Evolutionary conservation across 2,113 vertebrate genomes (phyloP).

Genomic region (Rhinolophus ferrumequinum): DNA sequence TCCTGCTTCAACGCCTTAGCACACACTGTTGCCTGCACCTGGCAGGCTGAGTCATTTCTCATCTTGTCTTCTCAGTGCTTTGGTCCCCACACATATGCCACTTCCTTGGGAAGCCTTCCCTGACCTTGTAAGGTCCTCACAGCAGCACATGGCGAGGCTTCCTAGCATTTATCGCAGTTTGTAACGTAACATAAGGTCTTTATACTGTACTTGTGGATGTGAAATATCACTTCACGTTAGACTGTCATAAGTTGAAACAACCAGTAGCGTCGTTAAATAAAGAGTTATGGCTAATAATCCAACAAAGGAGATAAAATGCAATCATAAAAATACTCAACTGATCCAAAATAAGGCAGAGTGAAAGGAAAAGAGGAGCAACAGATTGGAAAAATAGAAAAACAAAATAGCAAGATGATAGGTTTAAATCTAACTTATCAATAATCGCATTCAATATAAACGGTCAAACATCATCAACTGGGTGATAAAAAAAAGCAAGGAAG

Average conservation of each 20-base stretch:
- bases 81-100: accelerated
- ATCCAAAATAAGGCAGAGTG: not conserved
- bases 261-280: not conserved
- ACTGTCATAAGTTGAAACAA: not conserved
- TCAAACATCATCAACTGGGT: not conserved
- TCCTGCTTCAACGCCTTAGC: not conserved
- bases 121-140: not conserved
- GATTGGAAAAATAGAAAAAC: not conserved
- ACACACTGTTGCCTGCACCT: not conserved
- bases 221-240: not conserved
- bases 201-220: not conserved
- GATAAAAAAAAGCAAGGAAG: not conserved
- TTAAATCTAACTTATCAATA: not conserved
- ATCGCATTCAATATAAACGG: not conserved
- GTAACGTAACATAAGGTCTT: accelerated
- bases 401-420: not conserved
- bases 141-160: accelerated
- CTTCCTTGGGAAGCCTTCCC: not conserved
- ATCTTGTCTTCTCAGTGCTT: not conserved
- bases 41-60: not conserved
- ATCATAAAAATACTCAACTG: not conserved
- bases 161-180: not conserved
- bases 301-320: not conserved
- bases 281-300: not conserved
- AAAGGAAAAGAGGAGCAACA: not conserved